Base-by-base conservation (phyloP, 2,888 invertebrate species). In the Aporophyla nigra region DNA sequence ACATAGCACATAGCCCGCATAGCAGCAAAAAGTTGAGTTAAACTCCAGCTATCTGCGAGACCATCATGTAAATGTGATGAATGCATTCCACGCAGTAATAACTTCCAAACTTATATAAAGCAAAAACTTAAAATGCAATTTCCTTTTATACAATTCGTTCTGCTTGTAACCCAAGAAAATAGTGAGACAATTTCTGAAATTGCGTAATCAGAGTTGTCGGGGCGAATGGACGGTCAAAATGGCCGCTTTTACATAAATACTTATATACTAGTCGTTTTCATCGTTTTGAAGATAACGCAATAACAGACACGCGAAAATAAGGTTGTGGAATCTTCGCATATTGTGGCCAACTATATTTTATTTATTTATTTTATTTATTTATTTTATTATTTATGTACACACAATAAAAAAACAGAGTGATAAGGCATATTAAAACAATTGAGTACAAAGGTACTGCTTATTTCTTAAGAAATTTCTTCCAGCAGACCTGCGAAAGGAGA, bases 101-200 rank as follows among this genome's bases (percentile, higher is more conserved):
- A 78, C 75, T 83, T 83, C 63, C 53, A 70, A 87, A 84, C 72
- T 81, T 74, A 58, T 71, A 56, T 62, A 85, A 66, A 76, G 86
- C 68, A 73, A 78, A 82, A 86, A 82, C 83, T 86, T 86, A 78
- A 85, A 86, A 85, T 82, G 83, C 86, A 83, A 87, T 87, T 85
- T 80, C 80, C 80, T 78, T 87, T 87, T 54, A 87, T 83, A 85
- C 83, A 80, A 86, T 83, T 86, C 70, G 71, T 86, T 80, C 73
- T 82, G 61, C 78, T 86, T 80, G 79, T 80, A 85, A 78, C 75
- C 76, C 83, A 76, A 86, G 87, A 86, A 86, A 78, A 87, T 86
- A 83, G 83, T 86, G 82, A 80, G 86, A 86, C 86, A 86, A 87
- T 87, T 86, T 87, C 80, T 80, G 83, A 86, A 86, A 86, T 86